These are phyloP conservation scores for Panopea generosa DNA, from an alignment of 2,888 invertebrate genomes.

Conservation along the genomic window DNA sequence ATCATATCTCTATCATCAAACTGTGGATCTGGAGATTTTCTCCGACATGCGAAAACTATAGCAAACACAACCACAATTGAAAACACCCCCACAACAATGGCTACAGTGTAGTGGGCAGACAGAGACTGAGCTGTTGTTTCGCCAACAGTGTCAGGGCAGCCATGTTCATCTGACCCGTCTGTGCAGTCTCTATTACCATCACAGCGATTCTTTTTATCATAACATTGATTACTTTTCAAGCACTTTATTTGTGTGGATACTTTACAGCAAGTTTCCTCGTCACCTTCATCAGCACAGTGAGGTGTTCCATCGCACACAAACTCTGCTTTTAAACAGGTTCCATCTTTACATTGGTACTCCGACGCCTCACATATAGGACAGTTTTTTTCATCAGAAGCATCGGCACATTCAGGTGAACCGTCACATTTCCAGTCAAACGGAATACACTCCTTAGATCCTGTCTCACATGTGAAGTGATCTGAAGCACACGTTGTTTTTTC, in stretches of 20 bases:
- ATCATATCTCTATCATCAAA: constrained; percentile 74
- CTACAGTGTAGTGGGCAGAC: constrained; percentile 80
- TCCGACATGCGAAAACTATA: constrained; percentile 80
- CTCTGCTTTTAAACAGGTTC: constrained; percentile 86
- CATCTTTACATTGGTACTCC: constrained; percentile 79
- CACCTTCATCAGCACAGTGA: constrained; percentile 71
- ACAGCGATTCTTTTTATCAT: constrained; percentile 68
- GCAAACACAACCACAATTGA: constrained; percentile 87
- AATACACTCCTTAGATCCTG: constrained; percentile 94
- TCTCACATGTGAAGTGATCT: constrained; percentile 95
- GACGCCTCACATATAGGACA: constrained; percentile 76
- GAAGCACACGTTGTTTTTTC: constrained; percentile 82
- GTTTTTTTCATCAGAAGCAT: constrained; percentile 83
- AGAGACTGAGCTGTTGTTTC: constrained; percentile 51
- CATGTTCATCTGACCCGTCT: constrained; percentile 66
- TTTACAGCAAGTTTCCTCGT: constrained; percentile 79
- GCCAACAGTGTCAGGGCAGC: constrained; percentile 23
- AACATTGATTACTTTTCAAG: constrained; percentile 69
- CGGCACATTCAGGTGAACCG: constrained; percentile 88
- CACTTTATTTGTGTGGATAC: constrained; percentile 77
- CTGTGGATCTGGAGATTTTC: constrained; percentile 72
- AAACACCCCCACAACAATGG: constrained; percentile 86
- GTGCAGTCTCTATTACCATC: constrained; percentile 77
- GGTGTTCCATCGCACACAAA: constrained; percentile 71
- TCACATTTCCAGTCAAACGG: constrained; percentile 98